Base-by-base conservation (phyloP, 2,797 vertebrate genomes). In the Falco cherrug region DNA sequence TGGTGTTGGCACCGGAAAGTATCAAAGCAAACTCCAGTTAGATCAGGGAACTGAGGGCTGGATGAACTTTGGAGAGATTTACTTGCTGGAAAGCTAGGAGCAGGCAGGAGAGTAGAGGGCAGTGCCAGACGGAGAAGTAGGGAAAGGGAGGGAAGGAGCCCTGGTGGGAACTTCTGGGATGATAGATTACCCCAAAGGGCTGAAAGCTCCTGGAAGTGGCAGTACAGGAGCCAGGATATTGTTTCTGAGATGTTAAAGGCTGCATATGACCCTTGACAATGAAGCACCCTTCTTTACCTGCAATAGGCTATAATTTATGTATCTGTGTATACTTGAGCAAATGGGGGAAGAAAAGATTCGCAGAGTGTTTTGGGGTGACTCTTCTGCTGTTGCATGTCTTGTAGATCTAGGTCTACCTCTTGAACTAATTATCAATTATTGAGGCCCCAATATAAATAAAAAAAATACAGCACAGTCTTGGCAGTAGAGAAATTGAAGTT, bases 121-220 rank as follows among this genome's bases (percentile, higher is more conserved):
- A 43, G 8, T 33, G 37, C 50, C 31, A 20, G n/a, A 29, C 0
- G 1, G 18, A 57, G 13, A 31, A 43, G 16, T 29, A n/a, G 41
- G 41, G 41, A 56, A 35, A 25, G 35, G 33, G 45, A 73, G 39
- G 29, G 63, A 50, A 15, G 37, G 65, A 48, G 21, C 50, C 41
- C 35, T 50, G 24, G 20, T 51, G 75, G 51, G n/a, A 43, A 37
- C 39, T 64, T 19, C 25, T 56, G 77, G 31, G 31, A 3, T 48
- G 47, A 31, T 14, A 1, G 0, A 5, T 31, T 50, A 56, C 25
- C 41, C 29, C 25, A 37, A 16, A 53, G 33, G 63, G 60, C 20
- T 31, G 54, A 19, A 56, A 45, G 20, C 20, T 57, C 18, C 31
- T 68, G 26, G 47, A 61, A 53, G 3, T n/a, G 70, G 28, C 6